phyloP scores from a whole-genome alignment of 2,888 invertebrate genomes.

The Macrophya alboannulata region DNA sequence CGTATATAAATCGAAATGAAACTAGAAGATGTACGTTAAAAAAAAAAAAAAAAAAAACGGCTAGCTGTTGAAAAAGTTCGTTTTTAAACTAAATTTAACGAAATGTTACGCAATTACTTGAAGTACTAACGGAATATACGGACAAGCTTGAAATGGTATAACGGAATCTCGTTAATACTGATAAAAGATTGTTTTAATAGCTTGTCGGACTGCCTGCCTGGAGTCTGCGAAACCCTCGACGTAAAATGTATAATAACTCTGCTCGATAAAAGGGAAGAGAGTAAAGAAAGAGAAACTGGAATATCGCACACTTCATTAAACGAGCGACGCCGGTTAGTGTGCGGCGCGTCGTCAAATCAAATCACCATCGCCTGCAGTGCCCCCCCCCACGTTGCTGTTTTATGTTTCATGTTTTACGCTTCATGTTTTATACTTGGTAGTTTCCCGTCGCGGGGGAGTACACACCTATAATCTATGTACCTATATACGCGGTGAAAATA shows the following conservation, averaged over 20 bases:
- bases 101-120: no score
- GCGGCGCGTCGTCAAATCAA: conserved; percentile 48
- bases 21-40: no score
- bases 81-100: no score
- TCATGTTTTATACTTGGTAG: conserved; percentile 28
- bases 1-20: not conserved
- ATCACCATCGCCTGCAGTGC: conserved; percentile 33
- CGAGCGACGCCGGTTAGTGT: conserved; percentile 32
- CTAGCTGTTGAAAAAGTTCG: no score
- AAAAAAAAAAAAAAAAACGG: no score
- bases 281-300: not conserved
- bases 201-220: not conserved
- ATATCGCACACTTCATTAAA: conserved; percentile 48
- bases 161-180: not conserved
- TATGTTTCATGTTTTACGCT: not conserved
- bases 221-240: not conserved
- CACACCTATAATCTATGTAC: not conserved
- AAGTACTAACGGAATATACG: no score
- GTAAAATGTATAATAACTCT: not conserved
- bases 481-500: conserved; percentile 14
- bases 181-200: not conserved
- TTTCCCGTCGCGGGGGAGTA: not conserved
- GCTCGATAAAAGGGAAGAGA: not conserved
- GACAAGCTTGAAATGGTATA: no score
- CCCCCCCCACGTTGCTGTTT: conserved; percentile 13